Conservation (phyloP, 2,797 vertebrate genomes). For the Dryobates pubescens region DNA sequence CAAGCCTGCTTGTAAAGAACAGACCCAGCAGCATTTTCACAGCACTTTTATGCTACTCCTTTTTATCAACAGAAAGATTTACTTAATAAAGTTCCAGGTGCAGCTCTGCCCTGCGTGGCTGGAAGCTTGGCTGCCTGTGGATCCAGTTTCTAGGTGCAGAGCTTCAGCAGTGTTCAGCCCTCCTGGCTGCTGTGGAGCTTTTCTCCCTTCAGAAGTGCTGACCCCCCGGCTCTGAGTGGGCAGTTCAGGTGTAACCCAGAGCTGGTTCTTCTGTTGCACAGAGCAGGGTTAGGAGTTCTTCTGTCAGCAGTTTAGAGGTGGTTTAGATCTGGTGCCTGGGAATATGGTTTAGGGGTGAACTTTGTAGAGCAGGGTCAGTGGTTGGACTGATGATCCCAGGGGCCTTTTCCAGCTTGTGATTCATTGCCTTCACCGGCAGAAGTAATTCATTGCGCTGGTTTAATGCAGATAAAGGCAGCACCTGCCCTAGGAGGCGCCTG, state of each 20-base stretch:
- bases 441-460: not conserved
- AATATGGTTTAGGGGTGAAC: too few relatives aligned
- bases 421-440: not conserved
- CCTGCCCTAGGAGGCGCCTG: not conserved
- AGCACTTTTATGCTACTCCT: not conserved
- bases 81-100: not conserved
- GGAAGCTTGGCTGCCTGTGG: not conserved
- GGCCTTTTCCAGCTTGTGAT: too few relatives aligned
- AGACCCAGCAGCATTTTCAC: not conserved
- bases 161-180: not conserved
- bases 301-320: not conserved
- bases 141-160: not conserved
- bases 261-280: not conserved
- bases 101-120: not conserved
- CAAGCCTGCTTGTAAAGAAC: not conserved
- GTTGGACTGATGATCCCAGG: too few relatives aligned
- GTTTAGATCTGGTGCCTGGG: too few relatives aligned
- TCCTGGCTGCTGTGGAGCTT: not conserved
- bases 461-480: not conserved
- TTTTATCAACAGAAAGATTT: not conserved
- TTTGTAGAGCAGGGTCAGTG: too few relatives aligned
- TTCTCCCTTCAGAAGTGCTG: not conserved
- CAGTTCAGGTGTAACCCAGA: not conserved
- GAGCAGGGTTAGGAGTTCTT: not conserved
- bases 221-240: not conserved